Percentiles rank a stretch among this genome's conserved stretches.
Conservation (phyloP, 1,140 invertebrate species). For the Oscheius sp. region DNA sequence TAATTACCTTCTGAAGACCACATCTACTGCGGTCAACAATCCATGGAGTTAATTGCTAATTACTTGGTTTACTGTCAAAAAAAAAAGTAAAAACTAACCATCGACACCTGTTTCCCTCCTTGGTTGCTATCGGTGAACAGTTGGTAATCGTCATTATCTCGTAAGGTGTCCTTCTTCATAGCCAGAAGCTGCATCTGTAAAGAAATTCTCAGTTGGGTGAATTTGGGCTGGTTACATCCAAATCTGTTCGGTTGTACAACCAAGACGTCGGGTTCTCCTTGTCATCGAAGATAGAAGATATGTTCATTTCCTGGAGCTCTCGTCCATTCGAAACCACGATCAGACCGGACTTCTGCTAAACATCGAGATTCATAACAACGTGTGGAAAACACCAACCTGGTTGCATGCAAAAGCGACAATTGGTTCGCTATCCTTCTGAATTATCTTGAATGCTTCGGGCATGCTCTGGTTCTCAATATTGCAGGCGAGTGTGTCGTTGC, state of each 20-base stretch:
- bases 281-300: conserved; percentile 71
- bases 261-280: conserved; percentile 40
- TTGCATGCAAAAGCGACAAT: conserved; percentile 95
- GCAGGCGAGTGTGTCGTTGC: conserved; percentile 7
- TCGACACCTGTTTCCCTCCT: conserved; percentile 20
- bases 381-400: conserved; percentile 67
- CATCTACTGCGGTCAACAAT: conserved; percentile 59
- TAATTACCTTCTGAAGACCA: conserved; percentile 53
- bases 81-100: conserved; percentile 35
- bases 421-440: conserved; percentile 97
- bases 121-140: conserved; percentile 43
- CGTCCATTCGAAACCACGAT: conserved; percentile 88
- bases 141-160: conserved; percentile 60
- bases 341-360: conserved; percentile 74
- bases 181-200: conserved; percentile 36
- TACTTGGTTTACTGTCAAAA: conserved; percentile 33
- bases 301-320: conserved; percentile 96
- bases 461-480: conserved; percentile 28
- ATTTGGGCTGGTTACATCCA: conserved; percentile 2
- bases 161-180: conserved; percentile 47
- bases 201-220: neutral
- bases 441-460: conserved; percentile 76
- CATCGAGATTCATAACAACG: neutral
- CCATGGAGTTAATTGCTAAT: conserved; percentile 57
- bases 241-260: conserved; percentile 45